Evolutionary conservation across 2,113 vertebrate species (phyloP).

Genomic region (Hydropotes inermis): DNA sequence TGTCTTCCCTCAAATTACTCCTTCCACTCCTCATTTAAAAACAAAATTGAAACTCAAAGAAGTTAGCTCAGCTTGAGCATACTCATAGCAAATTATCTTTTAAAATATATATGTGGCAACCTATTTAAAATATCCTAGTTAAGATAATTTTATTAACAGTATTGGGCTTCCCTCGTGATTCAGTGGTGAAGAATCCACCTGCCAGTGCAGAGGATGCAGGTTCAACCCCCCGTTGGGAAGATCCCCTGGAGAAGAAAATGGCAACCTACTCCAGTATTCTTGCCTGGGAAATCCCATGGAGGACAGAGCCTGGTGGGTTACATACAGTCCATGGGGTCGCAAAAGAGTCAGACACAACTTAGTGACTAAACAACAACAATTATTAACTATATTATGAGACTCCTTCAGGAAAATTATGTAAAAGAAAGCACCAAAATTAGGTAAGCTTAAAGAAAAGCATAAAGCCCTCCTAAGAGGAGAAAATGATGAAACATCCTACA

Average conservation of each 20-base stretch:
- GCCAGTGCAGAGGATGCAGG: background rate
- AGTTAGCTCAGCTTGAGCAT: background rate
- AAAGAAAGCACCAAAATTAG: background rate
- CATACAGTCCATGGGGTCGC: background rate
- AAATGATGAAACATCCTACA: background rate
- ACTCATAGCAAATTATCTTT: background rate
- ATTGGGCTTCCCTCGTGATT: background rate
- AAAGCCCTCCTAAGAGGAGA: background rate
- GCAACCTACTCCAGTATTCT: background rate
- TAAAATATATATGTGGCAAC: background rate
- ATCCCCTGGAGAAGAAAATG: background rate
- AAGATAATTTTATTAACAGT: background rate
- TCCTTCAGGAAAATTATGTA: background rate
- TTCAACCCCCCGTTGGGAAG: background rate
- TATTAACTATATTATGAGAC: background rate
- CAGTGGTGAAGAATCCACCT: background rate
- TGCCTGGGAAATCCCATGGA: background rate
- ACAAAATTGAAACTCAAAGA: constrained; percentile 21
- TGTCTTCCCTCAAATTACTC: background rate
- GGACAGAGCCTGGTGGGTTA: background rate
- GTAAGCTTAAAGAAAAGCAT: background rate
- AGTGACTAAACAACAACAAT: background rate
- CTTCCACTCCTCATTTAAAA: background rate
- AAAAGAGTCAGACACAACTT: background rate
- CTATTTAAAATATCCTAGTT: background rate